A percentile compares a stretch with the other conserved stretches of the same genome.
Conservation (phyloP, 2,888 invertebrate genomes). For the Abscondita cerata region DNA sequence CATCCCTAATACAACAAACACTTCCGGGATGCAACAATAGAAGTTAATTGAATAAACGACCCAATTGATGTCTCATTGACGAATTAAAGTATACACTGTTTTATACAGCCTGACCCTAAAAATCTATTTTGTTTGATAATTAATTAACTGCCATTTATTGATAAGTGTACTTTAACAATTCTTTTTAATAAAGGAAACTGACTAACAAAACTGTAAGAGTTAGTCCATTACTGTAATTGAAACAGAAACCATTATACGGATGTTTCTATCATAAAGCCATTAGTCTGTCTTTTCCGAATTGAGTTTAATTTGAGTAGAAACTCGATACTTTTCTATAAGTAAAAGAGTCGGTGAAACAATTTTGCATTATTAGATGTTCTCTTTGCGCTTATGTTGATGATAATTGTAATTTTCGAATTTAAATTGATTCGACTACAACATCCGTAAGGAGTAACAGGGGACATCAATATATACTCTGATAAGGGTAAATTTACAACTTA, state of each 20-base stretch:
- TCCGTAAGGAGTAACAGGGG: background rate
- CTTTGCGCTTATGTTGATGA: background rate
- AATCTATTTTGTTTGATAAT: no score
- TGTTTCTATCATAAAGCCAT: slow-evolving; percentile 39
- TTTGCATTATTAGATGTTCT: slow-evolving; percentile 8
- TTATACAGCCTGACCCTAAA: no score
- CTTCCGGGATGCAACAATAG: no score
- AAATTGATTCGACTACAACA: background rate
- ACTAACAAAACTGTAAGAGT: slow-evolving; percentile 14
- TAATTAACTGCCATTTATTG: no score
- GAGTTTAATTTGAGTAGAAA: slow-evolving; percentile 38
- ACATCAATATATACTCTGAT: background rate
- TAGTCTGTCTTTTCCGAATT: slow-evolving; percentile 36
- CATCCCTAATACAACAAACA: no score
- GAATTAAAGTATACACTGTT: no score
- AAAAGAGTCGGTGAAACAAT: slow-evolving; percentile 17
- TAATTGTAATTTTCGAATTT: background rate
- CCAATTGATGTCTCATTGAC: no score
- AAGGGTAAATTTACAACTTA: slow-evolving; percentile 1
- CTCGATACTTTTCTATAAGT: slow-evolving; percentile 27
- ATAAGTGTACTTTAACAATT: no score
- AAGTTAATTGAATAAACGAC: no score
- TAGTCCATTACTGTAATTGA: slow-evolving; percentile 38
- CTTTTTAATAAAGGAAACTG: background rate
- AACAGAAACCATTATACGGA: slow-evolving; percentile 38